phyloP scores from a whole-genome alignment of 2,888 invertebrate genomes.

The Petrolisthes manimaculis region DNA sequence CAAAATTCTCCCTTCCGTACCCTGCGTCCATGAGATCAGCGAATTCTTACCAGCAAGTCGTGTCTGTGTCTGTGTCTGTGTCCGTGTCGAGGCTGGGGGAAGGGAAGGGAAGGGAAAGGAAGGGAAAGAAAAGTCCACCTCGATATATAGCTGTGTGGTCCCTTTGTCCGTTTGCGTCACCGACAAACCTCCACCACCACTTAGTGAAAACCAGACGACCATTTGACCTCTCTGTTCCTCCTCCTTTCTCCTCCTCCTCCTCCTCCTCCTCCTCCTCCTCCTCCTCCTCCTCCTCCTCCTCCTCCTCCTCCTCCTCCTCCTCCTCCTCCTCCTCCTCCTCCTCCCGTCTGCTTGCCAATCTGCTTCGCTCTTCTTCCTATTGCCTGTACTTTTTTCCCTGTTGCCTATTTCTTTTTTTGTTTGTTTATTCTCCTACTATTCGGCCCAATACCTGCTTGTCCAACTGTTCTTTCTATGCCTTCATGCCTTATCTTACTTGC shows the following conservation, averaged over 20 bases:
- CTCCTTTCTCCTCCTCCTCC: not conserved
- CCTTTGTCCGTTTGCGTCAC: conserved; percentile 39
- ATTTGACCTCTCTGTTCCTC: conserved; percentile 16
- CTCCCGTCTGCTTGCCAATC: not conserved
- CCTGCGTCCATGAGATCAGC: conserved; percentile 18
- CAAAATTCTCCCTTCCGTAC: not conserved
- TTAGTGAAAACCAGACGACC: conserved; percentile 26
- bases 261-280: not conserved
- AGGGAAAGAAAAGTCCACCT: too few species aligned
- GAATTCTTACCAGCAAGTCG: conserved; percentile 11
- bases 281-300: not conserved
- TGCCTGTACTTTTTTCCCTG: not conserved
- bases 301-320: not conserved
- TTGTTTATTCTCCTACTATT: not conserved
- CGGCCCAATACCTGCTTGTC: too few species aligned
- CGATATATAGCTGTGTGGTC: conserved; percentile 20
- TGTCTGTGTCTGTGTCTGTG: not conserved
- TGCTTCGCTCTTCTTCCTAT: not conserved
- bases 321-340: not conserved
- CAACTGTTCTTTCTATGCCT: too few species aligned
- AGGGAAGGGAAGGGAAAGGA: not conserved
- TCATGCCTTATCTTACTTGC: too few species aligned
- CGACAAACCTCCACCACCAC: conserved; percentile 32
- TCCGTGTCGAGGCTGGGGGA: not conserved
- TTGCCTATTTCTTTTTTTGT: not conserved